Evolutionary conservation across 1,140 invertebrate species (phyloP), one percentile per base, ranked within the genome.

Genomic region (Drosophila nikananu): DNA sequence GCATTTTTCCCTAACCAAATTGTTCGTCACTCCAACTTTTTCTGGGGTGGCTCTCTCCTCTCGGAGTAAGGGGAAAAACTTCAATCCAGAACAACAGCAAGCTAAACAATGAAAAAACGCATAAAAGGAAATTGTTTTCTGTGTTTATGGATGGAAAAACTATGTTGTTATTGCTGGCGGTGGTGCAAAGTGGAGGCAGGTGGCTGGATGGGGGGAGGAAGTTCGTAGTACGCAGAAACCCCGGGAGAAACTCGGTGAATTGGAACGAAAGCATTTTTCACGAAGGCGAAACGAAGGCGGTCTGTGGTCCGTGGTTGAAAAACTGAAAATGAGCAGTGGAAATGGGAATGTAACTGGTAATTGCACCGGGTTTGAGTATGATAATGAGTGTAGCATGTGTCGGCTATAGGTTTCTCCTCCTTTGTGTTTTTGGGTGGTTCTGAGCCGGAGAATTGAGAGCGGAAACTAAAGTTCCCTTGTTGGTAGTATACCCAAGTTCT

Each of bases 51-150:
- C 48, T 32, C 15, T 15, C 46, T 48, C 46, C 52, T 17, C 35
- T 57, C 21, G 54, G 42, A 52, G 61, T 19, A 19, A 32, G 35
- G 32, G 30, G 17, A 27, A 39, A 64, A 52, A 54, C n/a, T 49
- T 44, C 66, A 60, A 65, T 59, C 41, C 19, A 70, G 66, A 71
- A 68, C 49, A 42, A 62, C 27, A 17, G 57, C 35, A 17, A 17
- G 54, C 23, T 25, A 42, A 71, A 78, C 61, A 77, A 77, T 55
- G 51, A 41, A 51, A 77, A 76, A 80, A 71, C 64, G 19, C 61
- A 83, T 87, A 70, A 86, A 83, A 70, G 80, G 83, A 87, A 86
- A 87, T 86, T 83, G 71, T 73, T 83, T 86, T 82, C 61, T 51
- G 39, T 67, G 64, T 86, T 76, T 76, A 75, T 77, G 61, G 59